These are phyloP conservation scores for Parnassius apollo DNA, from an alignment of 2,888 invertebrate genomes.

Conservation along the genomic window DNA sequence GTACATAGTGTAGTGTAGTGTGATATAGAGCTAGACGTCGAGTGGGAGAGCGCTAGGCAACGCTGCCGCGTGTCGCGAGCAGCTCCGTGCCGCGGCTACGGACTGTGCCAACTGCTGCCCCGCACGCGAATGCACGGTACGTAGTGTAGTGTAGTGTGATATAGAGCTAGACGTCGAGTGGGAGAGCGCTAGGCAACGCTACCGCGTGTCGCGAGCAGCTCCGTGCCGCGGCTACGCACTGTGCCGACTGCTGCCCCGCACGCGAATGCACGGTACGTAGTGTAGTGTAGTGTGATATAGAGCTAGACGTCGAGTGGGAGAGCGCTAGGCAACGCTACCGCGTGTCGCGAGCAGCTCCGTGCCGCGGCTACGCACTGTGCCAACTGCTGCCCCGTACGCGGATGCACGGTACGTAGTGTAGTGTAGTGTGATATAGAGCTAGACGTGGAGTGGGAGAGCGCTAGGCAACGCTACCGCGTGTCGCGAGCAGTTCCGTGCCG, in stretches of 20 bases:
- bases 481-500: too few species aligned
- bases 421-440: too few species aligned
- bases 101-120: constrained; percentile 49
- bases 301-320: constrained; percentile 45
- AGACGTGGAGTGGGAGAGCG: too few species aligned
- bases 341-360: constrained; percentile 60
- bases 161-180: too few species aligned
- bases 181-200: too few species aligned
- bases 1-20: not conserved
- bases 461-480: too few species aligned
- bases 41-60: constrained; percentile 31
- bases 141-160: not conserved
- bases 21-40: constrained; percentile 35
- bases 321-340: constrained; percentile 44
- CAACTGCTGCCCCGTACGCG: constrained; percentile 49
- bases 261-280: too few species aligned
- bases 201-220: too few species aligned
- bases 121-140: constrained; percentile 7
- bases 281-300: constrained; percentile 32
- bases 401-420: constrained; percentile 34
- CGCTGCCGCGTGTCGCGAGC: not conserved
- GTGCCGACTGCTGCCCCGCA: too few species aligned
- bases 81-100: constrained; percentile 50
- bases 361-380: constrained; percentile 62
- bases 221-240: too few species aligned